Percentiles rank a stretch among this genome's conserved stretches.
Conservation (phyloP, 2,888 invertebrate species). For the Trileptium ribeirensis region DNA sequence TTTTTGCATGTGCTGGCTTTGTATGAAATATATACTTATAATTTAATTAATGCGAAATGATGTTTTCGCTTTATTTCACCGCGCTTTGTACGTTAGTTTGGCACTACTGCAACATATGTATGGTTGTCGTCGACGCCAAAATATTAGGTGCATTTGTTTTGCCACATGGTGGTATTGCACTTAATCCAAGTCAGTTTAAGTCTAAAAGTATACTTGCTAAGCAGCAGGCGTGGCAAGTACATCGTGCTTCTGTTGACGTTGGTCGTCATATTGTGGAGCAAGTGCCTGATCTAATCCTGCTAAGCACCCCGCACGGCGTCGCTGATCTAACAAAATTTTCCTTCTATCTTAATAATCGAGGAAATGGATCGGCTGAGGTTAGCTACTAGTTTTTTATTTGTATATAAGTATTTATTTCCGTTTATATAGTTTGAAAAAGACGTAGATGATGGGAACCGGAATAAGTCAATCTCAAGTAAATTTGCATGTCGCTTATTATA, state of each 20-base stretch:
- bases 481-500: too few species aligned
- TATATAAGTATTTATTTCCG: too few species aligned
- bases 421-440: too few species aligned
- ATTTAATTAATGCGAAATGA: too few species aligned
- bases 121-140: slow-evolving; percentile 4
- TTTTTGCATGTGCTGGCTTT: too few species aligned
- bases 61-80: too few species aligned
- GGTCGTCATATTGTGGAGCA: slow-evolving; percentile 25
- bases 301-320: slow-evolving; percentile 34
- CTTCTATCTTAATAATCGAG: slow-evolving; percentile 27
- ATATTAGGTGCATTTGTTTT: slow-evolving; percentile 27
- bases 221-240: slow-evolving; percentile 27
- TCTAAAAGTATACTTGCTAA: slow-evolving; percentile 18
- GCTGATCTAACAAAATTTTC: slow-evolving; percentile 26
- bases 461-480: too few species aligned
- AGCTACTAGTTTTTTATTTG: too few species aligned
- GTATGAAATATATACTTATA: too few species aligned
- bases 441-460: too few species aligned
- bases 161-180: slow-evolving; percentile 32
- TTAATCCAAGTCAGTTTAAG: slow-evolving; percentile 33
- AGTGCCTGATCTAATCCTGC: slow-evolving; percentile 29
- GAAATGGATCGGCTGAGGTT: slow-evolving; percentile 29
- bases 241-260: slow-evolving; percentile 24
- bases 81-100: too few species aligned
- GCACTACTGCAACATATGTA: too few species aligned